phyloP scores from a whole-genome alignment of 2,888 invertebrate genomes.

The Nephrotoma appendiculata region DNA sequence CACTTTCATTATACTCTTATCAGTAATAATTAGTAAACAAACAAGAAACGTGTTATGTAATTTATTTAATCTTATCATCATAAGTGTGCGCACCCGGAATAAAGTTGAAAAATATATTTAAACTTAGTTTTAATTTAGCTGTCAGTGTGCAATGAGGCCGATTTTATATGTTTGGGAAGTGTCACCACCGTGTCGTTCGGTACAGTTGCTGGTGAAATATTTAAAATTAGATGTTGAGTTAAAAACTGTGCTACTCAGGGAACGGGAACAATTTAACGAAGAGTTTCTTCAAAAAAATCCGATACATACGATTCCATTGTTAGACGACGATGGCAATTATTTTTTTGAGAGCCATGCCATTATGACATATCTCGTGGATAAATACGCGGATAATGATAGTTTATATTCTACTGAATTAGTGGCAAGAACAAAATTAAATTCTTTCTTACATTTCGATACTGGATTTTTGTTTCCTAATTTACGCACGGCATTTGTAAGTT shows the following conservation, averaged over 20 bases:
- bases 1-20: neutral
- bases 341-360: constrained; percentile 29
- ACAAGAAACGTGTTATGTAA: neutral
- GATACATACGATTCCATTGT: constrained; percentile 34
- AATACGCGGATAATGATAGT: constrained; percentile 32
- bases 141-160: neutral
- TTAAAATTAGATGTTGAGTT: neutral
- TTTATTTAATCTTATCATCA: neutral
- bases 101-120: neutral
- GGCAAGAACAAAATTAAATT: constrained; percentile 32
- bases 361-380: constrained; percentile 28
- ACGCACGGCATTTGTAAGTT: constrained; percentile 17
- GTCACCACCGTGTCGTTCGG: neutral
- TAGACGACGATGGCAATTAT: constrained; percentile 33
- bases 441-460: constrained; percentile 33
- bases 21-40: no score
- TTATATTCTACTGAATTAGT: constrained; percentile 36
- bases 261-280: neutral
- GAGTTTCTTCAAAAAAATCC: constrained; percentile 31
- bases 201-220: neutral
- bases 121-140: neutral
- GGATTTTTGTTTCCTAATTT: constrained; percentile 28
- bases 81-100: neutral
- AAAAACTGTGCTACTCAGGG: neutral
- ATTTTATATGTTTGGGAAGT: neutral